Evolutionary conservation across 2,797 vertebrate species (phyloP).

Genomic region (Pangasius krempfi): DNA sequence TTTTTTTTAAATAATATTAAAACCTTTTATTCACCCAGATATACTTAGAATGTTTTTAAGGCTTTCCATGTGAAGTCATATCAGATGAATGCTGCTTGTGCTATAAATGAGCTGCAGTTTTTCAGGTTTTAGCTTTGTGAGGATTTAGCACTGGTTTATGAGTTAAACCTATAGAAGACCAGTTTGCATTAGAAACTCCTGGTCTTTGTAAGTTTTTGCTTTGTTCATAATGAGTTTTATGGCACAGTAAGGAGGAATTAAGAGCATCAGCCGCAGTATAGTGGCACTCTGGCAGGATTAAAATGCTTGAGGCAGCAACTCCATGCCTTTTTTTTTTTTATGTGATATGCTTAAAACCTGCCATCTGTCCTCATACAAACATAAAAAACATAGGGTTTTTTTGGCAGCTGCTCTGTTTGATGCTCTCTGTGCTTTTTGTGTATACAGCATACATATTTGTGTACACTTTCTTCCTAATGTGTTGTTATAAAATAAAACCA

Average conservation of each 20-base stretch:
- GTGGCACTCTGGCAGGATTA: neutral
- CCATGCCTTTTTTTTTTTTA: neutral
- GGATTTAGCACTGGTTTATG: neutral
- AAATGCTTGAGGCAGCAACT: conserved; percentile 19
- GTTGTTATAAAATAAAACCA: neutral
- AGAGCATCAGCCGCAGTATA: conserved; percentile 38
- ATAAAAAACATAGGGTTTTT: neutral
- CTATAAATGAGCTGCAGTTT: neutral
- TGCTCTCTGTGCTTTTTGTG: neutral
- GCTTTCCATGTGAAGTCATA: neutral
- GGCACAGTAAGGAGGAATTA: conserved; percentile 10
- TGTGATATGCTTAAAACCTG: conserved; percentile 15
- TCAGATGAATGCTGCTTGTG: neutral
- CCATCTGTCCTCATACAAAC: conserved; percentile 44
- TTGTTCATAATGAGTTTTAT: neutral
- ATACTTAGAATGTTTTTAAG: neutral
- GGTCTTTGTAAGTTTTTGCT: neutral
- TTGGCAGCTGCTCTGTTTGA: neutral
- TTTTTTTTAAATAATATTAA: neutral
- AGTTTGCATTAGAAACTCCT: neutral
- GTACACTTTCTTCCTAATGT: neutral
- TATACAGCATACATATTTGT: conserved; percentile 18
- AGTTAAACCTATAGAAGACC: neutral
- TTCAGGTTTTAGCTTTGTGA: neutral
- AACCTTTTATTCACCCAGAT: neutral